Evolutionary conservation across 2,113 vertebrate species (phyloP).

Genomic region (Tauraco erythrolophus): DNA sequence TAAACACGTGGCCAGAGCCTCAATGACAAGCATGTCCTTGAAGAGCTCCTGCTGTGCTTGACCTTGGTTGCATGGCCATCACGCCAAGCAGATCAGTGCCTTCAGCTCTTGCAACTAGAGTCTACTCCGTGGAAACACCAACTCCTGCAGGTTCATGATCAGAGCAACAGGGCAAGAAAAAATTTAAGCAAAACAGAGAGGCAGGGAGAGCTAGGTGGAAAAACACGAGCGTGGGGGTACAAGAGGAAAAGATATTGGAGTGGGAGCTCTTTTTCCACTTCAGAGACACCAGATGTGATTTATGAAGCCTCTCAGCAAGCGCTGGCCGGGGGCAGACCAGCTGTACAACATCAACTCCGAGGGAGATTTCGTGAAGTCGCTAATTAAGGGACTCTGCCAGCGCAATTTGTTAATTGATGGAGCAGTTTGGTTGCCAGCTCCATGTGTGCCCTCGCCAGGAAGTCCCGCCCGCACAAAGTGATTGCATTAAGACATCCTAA

Average conservation of each 20-base stretch:
- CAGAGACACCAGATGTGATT: background rate
- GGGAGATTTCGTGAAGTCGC: background rate
- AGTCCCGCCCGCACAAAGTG: background rate
- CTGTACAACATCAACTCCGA: background rate
- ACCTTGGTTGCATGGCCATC: fast-evolving
- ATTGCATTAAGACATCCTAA: background rate
- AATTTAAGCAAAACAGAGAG: background rate
- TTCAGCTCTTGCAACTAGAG: background rate
- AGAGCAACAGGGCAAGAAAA: background rate
- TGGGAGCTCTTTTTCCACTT: background rate
- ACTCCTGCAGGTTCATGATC: background rate
- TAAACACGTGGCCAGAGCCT: fast-evolving
- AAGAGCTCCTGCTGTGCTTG: background rate
- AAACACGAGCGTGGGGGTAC: fast-evolving
- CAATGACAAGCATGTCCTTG: background rate
- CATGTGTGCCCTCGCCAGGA: fast-evolving
- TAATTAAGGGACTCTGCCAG: background rate
- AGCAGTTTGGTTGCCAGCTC: background rate
- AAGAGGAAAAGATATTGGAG: fast-evolving
- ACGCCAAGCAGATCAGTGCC: fast-evolving
- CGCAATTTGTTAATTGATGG: background rate
- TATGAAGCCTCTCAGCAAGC: background rate
- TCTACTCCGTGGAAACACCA: background rate
- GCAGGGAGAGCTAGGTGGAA: fast-evolving
- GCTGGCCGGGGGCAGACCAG: background rate